Percentiles rank a stretch among this genome's conserved stretches.
phyloP scores from a whole-genome alignment of 2,888 invertebrate genomes.

The Plagodis pulveraria region DNA sequence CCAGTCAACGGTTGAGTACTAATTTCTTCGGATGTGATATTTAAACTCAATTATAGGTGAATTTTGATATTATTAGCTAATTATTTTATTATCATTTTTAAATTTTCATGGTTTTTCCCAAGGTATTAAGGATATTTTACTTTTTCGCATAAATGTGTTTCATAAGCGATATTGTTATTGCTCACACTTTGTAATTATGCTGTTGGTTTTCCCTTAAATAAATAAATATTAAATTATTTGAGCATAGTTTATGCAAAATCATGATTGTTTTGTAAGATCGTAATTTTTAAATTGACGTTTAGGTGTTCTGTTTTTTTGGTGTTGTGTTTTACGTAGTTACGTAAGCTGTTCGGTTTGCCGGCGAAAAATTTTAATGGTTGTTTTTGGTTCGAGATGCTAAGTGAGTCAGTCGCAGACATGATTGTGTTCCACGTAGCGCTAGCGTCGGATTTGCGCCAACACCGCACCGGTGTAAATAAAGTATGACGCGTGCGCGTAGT shows the following conservation, averaged over 20 bases:
- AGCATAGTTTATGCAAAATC: conserved; percentile 11
- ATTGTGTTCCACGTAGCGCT: conserved; percentile 55
- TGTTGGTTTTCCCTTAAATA: too few species aligned
- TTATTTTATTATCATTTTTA: too few species aligned
- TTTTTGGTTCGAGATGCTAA: conserved; percentile 46
- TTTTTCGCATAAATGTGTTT: too few species aligned
- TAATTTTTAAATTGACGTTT: conserved; percentile 5
- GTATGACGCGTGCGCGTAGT: conserved; percentile 46
- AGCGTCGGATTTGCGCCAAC: conserved; percentile 49
- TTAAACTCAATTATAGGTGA: too few species aligned
- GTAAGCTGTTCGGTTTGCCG: conserved; percentile 47
- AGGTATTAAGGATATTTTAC: too few species aligned
- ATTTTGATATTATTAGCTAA: too few species aligned
- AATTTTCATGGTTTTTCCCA: too few species aligned
- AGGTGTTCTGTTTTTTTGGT: neutral
- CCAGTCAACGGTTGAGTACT: too few species aligned
- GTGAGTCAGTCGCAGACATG: conserved; percentile 62
- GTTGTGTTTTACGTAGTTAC: conserved; percentile 39
- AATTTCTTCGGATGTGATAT: too few species aligned
- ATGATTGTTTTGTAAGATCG: conserved; percentile 28
- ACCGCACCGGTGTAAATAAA: conserved; percentile 45
- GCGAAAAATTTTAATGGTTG: conserved; percentile 49
- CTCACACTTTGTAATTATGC: too few species aligned
- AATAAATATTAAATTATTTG: conserved; percentile 8
- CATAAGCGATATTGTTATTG: too few species aligned